Conservation (phyloP, 2,888 invertebrate genomes). For the Caradrina kadenii region DNA sequence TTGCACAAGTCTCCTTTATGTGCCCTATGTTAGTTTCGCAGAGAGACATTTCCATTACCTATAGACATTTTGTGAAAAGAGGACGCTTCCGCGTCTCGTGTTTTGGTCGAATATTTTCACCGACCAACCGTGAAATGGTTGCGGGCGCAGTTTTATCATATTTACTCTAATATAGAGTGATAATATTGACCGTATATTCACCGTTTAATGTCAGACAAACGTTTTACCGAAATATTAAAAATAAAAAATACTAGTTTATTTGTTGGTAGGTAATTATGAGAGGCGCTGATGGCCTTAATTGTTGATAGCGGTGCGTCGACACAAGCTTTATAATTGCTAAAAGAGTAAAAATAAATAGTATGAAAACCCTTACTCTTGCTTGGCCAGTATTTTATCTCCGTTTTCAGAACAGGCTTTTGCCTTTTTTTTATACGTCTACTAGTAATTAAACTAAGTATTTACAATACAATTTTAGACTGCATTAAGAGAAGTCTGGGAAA, state of each 20-base stretch:
- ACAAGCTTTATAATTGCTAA: slow-evolving; percentile 9
- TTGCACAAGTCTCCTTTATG: slow-evolving; percentile 51
- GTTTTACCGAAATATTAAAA: slow-evolving; percentile 12
- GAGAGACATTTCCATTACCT: slow-evolving; percentile 43
- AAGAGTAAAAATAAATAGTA: slow-evolving; percentile 28
- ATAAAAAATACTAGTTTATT: slow-evolving; percentile 51
- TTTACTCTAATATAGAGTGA: slow-evolving; percentile 46
- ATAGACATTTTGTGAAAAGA: slow-evolving; percentile 50
- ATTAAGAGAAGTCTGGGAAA: slow-evolving; percentile 23
- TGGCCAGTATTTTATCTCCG: background rate
- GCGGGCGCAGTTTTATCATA: slow-evolving; percentile 37
- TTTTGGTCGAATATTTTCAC: slow-evolving; percentile 38
- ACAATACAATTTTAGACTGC: background rate
- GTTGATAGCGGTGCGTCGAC: slow-evolving; percentile 17
- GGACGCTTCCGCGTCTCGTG: slow-evolving; percentile 32
- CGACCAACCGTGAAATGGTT: slow-evolving; percentile 47
- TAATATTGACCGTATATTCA: slow-evolving; percentile 42
- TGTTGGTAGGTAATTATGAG: slow-evolving; percentile 42
- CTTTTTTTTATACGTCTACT: background rate
- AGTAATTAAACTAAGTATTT: no score
- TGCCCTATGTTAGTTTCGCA: slow-evolving; percentile 38
- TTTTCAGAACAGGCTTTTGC: background rate
- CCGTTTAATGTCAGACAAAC: slow-evolving; percentile 22
- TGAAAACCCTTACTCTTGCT: slow-evolving; percentile 4
- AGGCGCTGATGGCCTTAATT: slow-evolving; percentile 27